A percentile compares a stretch with the other conserved stretches of the same genome.
These are phyloP conservation scores for Oeneis ivallda DNA, from an alignment of 2,888 invertebrate genomes.

Conservation along the genomic window DNA sequence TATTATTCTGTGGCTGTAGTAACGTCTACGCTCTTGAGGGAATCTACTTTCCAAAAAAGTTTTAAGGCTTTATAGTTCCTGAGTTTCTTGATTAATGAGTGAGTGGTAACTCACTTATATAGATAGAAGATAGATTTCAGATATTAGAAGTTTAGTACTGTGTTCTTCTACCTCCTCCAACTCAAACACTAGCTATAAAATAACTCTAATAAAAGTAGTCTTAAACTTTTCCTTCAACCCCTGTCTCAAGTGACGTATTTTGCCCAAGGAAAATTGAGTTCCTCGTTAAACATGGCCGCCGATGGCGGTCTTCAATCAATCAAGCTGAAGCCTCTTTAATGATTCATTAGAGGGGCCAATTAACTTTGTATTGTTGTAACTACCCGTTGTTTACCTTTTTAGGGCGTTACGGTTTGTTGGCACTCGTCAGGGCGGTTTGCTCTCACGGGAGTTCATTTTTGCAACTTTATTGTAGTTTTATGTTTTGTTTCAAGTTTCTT, in stretches of 20 bases:
- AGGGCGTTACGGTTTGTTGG: background rate
- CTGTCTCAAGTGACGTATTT: background rate
- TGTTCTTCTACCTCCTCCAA: no score
- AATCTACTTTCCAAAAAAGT: no score
- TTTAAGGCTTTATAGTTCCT: no score
- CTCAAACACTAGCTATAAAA: no score
- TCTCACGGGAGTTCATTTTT: background rate
- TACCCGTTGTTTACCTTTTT: slow-evolving; percentile 29
- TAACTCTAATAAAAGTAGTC: background rate
- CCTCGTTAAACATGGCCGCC: slow-evolving; percentile 15
- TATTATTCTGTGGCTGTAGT: no score
- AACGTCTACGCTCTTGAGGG: no score
- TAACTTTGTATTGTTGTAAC: slow-evolving; percentile 32
- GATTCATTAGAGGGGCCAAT: slow-evolving; percentile 32
- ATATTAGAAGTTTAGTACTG: no score
- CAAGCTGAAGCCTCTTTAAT: slow-evolving; percentile 25
- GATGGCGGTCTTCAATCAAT: slow-evolving; percentile 29
- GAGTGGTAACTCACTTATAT: no score
- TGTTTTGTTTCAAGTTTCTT: no score
- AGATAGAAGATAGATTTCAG: no score
- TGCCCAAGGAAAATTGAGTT: background rate
- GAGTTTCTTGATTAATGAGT: no score
- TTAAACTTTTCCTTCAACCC: background rate
- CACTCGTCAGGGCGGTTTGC: background rate
- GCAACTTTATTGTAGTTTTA: no score